These are phyloP conservation scores for Calosoma granatense DNA, from an alignment of 1,140 invertebrate genomes.

Conservation along the genomic window DNA sequence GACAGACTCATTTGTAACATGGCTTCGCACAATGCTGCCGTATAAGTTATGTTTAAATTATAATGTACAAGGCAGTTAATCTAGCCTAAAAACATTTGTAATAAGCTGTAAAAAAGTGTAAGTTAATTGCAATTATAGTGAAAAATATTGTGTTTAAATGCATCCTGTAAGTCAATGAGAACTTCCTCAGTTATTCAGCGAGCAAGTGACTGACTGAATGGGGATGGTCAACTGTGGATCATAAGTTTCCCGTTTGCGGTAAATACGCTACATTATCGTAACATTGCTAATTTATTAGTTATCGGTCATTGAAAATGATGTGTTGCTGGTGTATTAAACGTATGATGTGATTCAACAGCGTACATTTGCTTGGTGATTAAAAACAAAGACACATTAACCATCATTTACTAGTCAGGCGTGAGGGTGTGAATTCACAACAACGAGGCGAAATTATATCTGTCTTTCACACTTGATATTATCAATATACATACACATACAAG, in stretches of 20 bases:
- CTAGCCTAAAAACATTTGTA: neutral
- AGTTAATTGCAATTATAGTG: neutral
- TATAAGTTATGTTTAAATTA: neutral
- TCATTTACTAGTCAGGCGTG: neutral
- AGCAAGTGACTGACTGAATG: too few relatives aligned
- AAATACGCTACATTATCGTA: neutral
- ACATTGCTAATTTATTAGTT: neutral
- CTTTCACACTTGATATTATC: too few relatives aligned
- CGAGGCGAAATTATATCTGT: neutral
- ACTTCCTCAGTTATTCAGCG: neutral
- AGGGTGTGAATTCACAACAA: neutral
- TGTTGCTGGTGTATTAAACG: neutral
- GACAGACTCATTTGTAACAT: neutral
- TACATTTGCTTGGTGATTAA: neutral
- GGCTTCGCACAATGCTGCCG: conserved; percentile 4
- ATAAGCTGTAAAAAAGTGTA: neutral
- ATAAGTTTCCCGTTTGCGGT: neutral
- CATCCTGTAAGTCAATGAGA: neutral
- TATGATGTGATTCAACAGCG: neutral
- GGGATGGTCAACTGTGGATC: neutral
- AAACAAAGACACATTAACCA: neutral
- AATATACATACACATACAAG: too few relatives aligned
- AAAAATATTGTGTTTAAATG: conserved; percentile 1
- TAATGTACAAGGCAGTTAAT: neutral
- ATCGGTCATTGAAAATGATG: neutral